A percentile compares a stretch with the other conserved stretches of the same genome.
phyloP scores from a whole-genome alignment of 1,140 invertebrate genomes.

The Neotoxoptera formosana region DNA sequence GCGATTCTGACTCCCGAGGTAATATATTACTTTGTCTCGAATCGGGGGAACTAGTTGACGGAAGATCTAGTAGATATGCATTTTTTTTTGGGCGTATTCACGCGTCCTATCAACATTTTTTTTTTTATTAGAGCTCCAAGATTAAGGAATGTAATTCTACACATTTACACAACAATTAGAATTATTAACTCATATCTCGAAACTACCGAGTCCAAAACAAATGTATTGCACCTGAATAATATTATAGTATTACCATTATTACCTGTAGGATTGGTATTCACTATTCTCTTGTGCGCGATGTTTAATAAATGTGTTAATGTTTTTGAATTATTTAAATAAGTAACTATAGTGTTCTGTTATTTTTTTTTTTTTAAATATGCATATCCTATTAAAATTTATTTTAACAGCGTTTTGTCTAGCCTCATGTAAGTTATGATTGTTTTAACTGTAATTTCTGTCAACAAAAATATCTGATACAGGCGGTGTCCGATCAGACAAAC shows the following conservation, averaged over 20 bases:
- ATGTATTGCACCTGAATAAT: neutral
- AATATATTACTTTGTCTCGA: too few species aligned
- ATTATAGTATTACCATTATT: neutral
- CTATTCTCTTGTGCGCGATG: neutral
- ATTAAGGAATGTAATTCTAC: neutral
- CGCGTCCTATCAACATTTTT: neutral
- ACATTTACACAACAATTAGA: too few species aligned
- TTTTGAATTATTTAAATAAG: neutral
- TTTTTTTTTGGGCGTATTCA: neutral
- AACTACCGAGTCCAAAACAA: neutral
- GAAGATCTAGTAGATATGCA: neutral
- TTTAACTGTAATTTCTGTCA: neutral
- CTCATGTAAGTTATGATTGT: constrained; percentile 22
- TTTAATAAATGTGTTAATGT: neutral
- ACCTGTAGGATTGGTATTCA: neutral
- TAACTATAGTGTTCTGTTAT: neutral
- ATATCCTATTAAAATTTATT: neutral
- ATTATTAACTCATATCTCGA: neutral
- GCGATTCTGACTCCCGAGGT: too few species aligned
- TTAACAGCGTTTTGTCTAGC: neutral
- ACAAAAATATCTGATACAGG: neutral
- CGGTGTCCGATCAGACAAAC: neutral
- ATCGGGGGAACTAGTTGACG: neutral
- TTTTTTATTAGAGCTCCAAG: neutral
- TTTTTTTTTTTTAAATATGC: constrained; percentile 24